Evolutionary conservation across 2,797 vertebrate genomes (phyloP), one percentile per base, ranked within the genome.

Genomic region (Salarias fasciatus): DNA sequence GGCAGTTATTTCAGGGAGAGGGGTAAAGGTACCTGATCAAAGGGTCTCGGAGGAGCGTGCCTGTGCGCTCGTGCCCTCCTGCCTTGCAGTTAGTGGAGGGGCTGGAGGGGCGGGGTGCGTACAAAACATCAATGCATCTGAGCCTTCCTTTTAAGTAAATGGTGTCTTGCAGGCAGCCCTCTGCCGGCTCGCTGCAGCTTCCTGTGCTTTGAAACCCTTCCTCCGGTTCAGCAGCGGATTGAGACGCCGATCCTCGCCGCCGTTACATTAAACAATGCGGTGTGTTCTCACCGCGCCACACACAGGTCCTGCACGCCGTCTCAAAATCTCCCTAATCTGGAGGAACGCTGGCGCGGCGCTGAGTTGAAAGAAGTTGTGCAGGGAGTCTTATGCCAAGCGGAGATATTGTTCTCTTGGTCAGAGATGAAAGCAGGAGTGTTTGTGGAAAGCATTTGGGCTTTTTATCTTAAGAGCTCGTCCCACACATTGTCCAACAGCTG

Each of bases 201-300:
- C 91, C 93, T 93, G 92, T 90, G 88, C 92, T 93, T 93, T 93
- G 92, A 91, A 91, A 93, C 79, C 78, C 72, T 84, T 91, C 86
- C 91, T 88, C 83, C 63, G 76, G 86, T 90, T 83, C 73, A 88
- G 84, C 78, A 90, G 83, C 80, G 69, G 72, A 84, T 80, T 86
- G 86, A 88, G 78, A 87, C 87, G 85, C 75, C 75, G 65, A 84
- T 70, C 63, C 79, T 73, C 72, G 78, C 48, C 69, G 85, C 41
- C 78, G 53, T 65, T 48, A 80, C 71, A 74, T 61, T 50, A 84
- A 80, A 79, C 63, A 67, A 13, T 62, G 8, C 54, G 49, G 69
- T 75, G 67, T n/a, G 82, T 73, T 40, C 59, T 51, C 30, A 12
- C 29, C 52, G 51, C 59, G 18, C 28, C 12, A 15, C 53, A 40